Evolutionary conservation across 2,888 invertebrate genomes (phyloP).

Genomic region (Oligia latruncula): DNA sequence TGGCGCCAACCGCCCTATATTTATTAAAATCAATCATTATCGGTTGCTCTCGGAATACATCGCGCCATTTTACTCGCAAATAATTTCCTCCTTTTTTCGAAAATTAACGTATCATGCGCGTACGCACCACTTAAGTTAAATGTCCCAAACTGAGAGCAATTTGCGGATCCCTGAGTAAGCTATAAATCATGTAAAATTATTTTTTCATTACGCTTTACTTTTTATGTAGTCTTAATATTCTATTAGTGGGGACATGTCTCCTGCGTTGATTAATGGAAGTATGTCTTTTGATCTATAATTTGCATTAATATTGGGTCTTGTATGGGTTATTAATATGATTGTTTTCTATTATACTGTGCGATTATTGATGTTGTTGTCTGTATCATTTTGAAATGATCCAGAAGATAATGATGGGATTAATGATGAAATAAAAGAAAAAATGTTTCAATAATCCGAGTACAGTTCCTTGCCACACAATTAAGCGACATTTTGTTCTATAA

Average conservation of each 20-base stretch:
- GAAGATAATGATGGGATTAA: conserved; percentile 15
- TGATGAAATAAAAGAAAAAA: conserved; percentile 1
- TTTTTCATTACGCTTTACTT: conserved; percentile 84
- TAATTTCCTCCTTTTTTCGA: conserved; percentile 73
- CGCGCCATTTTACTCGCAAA: conserved; percentile 77
- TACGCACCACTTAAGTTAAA: conserved; percentile 88
- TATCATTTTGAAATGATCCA: conserved; percentile 12
- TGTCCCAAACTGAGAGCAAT: conserved; percentile 88
- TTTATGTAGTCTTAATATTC: conserved; percentile 80
- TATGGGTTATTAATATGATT: conserved; percentile 41
- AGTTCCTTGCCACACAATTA: neutral
- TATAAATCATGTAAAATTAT: conserved; percentile 89
- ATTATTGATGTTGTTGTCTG: conserved; percentile 28
- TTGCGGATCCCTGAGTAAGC: conserved; percentile 87
- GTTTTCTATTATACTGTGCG: conserved; percentile 27
- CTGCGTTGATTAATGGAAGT: conserved; percentile 68
- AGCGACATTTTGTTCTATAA: neutral
- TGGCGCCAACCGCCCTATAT: conserved; percentile 72
- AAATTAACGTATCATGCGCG: conserved; percentile 80
- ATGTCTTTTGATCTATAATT: conserved; percentile 52
- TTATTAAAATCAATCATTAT: conserved; percentile 81
- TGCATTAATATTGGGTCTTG: conserved; percentile 34
- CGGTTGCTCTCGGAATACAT: conserved; percentile 71
- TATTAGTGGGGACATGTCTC: conserved; percentile 78
- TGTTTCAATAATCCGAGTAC: neutral